A percentile compares a stretch with the other conserved stretches of the same genome.
phyloP scores from a whole-genome alignment of 2,888 invertebrate species.

The Apodemia mormo region DNA sequence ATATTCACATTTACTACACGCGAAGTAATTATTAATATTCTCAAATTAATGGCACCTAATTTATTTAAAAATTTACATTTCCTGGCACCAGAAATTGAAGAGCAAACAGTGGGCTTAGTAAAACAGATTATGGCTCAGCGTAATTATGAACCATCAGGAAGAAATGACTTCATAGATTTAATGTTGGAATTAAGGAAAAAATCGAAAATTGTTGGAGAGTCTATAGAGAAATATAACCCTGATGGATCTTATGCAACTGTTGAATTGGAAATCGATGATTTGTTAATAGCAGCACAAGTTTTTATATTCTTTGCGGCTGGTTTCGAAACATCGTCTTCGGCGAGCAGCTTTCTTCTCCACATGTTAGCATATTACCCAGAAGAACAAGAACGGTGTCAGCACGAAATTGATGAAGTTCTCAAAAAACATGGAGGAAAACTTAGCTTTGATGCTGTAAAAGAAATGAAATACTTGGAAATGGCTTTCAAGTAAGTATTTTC shows the following conservation, averaged over 20 bases:
- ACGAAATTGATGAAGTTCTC: constrained; percentile 63
- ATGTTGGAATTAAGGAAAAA: constrained; percentile 33
- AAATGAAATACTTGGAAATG: too few relatives aligned
- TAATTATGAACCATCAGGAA: constrained; percentile 37
- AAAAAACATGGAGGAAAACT: constrained; percentile 55
- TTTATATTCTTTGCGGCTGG: too few relatives aligned
- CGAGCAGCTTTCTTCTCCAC: constrained; percentile 58
- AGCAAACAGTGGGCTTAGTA: constrained; percentile 12
- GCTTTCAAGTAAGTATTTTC: too few relatives aligned
- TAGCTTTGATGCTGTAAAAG: constrained; percentile 60
- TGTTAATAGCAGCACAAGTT: not conserved
- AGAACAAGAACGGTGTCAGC: constrained; percentile 61
- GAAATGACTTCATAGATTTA: constrained; percentile 44
- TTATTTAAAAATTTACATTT: constrained; percentile 44
- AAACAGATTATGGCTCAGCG: constrained; percentile 28
- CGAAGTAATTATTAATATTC: constrained; percentile 40
- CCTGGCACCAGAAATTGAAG: constrained; percentile 42
- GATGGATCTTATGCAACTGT: not conserved
- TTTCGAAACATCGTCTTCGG: not conserved
- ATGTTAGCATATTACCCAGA: constrained; percentile 69
- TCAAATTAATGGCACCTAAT: constrained; percentile 42
- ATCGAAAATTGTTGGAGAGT: too few relatives aligned
- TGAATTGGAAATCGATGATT: not conserved
- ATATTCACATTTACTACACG: constrained; percentile 21
- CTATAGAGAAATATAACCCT: too few relatives aligned